Evolutionary conservation across 2,797 vertebrate species (phyloP).

Genomic region (Pitangus sulphuratus): DNA sequence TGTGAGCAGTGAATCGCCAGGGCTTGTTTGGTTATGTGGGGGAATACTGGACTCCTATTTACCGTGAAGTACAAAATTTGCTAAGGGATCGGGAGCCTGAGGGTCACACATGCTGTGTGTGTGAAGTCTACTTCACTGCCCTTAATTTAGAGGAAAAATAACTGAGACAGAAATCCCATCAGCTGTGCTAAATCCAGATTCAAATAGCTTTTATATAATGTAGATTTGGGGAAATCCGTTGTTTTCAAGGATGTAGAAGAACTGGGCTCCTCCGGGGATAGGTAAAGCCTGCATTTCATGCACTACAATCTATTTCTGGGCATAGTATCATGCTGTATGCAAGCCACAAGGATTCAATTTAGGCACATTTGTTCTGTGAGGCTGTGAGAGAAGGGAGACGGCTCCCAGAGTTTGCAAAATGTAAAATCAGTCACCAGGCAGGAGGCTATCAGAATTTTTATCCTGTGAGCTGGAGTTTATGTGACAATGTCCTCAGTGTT

Average conservation of each 20-base stretch:
- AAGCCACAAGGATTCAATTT: not conserved
- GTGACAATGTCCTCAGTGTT: rapidly evolving
- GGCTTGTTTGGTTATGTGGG: not conserved
- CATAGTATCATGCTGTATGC: not conserved
- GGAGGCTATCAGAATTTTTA: not conserved
- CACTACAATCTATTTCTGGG: not conserved
- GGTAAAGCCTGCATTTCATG: not conserved
- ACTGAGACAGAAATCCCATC: not conserved
- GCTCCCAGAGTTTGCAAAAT: not conserved
- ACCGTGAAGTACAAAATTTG: not conserved
- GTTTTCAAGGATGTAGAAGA: not conserved
- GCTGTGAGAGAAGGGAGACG: not conserved
- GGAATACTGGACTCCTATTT: not conserved
- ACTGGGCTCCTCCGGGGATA: not conserved
- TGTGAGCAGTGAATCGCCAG: rapidly evolving
- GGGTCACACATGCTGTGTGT: rapidly evolving
- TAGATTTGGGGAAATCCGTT: not conserved
- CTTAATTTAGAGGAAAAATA: not conserved
- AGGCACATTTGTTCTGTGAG: not conserved
- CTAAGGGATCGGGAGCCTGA: not conserved
- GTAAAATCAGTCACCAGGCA: not conserved
- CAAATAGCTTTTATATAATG: not conserved
- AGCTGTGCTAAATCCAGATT: not conserved
- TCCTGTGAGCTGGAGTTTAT: not conserved
- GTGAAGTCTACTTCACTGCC: not conserved